phyloP scores from a whole-genome alignment of 2,888 invertebrate genomes.

The Lasioglossum marginatum region DNA sequence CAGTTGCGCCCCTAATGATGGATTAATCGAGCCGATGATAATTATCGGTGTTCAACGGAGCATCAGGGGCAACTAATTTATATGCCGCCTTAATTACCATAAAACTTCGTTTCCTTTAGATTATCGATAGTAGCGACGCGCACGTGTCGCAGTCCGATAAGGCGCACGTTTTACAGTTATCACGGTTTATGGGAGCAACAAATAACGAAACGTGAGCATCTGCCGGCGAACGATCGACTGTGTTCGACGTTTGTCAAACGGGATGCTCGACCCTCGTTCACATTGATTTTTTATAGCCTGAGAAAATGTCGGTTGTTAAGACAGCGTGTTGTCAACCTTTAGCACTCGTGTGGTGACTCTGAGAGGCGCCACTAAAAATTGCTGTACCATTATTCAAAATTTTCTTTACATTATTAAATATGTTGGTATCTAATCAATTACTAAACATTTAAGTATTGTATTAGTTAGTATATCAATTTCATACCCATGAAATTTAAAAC shows the following conservation, averaged over 20 bases:
- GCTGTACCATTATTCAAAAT: too few species aligned
- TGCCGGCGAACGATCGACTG: slow-evolving; percentile 55
- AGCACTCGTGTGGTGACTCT: too few species aligned
- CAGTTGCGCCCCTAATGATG: background rate
- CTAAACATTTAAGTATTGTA: too few species aligned
- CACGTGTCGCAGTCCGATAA: slow-evolving; percentile 35
- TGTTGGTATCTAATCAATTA: too few species aligned
- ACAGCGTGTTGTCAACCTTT: background rate
- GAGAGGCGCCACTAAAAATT: too few species aligned
- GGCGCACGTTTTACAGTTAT: slow-evolving; percentile 23
- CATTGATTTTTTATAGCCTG: slow-evolving; percentile 37
- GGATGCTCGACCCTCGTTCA: background rate
- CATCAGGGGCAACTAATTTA: background rate
- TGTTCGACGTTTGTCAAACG: slow-evolving; percentile 49
- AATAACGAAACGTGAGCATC: slow-evolving; percentile 69
- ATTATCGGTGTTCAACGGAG: slow-evolving; percentile 4
- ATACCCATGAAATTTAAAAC: too few species aligned
- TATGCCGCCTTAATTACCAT: background rate
- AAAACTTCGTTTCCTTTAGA: background rate
- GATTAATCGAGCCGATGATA: slow-evolving; percentile 9
- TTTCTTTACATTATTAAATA: too few species aligned
- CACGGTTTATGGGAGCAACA: slow-evolving; percentile 12
- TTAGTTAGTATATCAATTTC: too few species aligned
- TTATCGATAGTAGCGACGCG: background rate
- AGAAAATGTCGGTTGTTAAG: slow-evolving; percentile 17